A percentile compares a stretch with the other conserved stretches of the same genome.
Conservation (phyloP, 2,797 vertebrate species). For the Trachops cirrhosus region DNA sequence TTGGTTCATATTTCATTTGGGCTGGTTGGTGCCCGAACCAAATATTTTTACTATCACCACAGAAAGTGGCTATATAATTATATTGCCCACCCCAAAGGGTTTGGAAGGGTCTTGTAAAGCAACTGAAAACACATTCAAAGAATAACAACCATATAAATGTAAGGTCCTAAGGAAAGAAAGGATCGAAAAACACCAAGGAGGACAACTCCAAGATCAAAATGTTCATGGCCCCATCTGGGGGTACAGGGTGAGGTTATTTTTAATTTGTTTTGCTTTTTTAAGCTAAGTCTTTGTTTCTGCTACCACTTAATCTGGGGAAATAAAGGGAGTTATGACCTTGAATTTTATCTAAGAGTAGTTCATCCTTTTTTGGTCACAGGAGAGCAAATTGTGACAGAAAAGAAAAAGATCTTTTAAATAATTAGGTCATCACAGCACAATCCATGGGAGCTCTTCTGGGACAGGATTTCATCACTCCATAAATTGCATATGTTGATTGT, state of each 20-base stretch:
- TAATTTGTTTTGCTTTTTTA: not conserved
- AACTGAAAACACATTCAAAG: constrained; percentile 16
- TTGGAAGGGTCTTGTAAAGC: not conserved
- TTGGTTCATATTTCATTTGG: not conserved
- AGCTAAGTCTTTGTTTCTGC: not conserved
- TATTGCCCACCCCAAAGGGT: not conserved
- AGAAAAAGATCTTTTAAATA: constrained; percentile 43
- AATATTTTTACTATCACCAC: not conserved
- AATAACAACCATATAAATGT: not conserved
- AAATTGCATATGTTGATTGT: constrained; percentile 40
- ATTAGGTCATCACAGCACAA: constrained; percentile 15
- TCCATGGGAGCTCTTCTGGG: constrained; percentile 26
- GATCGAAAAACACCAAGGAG: not conserved
- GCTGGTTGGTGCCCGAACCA: not conserved
- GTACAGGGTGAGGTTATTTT: not conserved
- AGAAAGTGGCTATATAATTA: not conserved
- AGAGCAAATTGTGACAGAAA: constrained; percentile 47
- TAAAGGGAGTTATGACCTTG: constrained; percentile 15
- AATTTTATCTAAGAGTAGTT: constrained; percentile 24
- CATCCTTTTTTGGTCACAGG: not conserved
- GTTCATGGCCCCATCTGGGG: not conserved
- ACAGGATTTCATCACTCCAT: constrained; percentile 56
- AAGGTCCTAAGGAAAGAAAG: not conserved
- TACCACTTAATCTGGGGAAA: not conserved
- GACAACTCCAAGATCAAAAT: not conserved